Conservation (phyloP, 1,140 invertebrate species). For the Psilanteris sp. region DNA sequence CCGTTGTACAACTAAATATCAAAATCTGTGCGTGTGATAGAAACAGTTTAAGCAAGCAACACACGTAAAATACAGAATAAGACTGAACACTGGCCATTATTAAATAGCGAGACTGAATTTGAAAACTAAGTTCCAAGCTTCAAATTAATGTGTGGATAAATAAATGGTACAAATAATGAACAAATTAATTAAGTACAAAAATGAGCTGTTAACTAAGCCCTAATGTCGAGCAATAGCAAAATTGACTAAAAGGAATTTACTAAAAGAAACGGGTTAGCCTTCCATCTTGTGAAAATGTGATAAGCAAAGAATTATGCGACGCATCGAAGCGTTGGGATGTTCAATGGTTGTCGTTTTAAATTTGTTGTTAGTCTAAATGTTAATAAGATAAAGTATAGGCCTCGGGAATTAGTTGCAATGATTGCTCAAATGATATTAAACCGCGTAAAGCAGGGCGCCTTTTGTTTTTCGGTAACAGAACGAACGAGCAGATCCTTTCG, state of each 20-base stretch:
- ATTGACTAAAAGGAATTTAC: not conserved
- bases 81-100: conserved; percentile 54
- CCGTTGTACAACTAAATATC: conserved; percentile 1
- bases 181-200: conserved; percentile 49
- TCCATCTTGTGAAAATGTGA: conserved; percentile 35
- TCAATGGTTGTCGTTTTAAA: conserved; percentile 1
- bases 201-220: conserved; percentile 30
- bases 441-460: conserved; percentile 15
- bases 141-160: conserved; percentile 24
- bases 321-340: conserved; percentile 4
- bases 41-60: conserved; percentile 15
- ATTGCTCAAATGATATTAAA: conserved; percentile 47
- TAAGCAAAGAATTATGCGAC: conserved; percentile 24
- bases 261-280: not conserved
- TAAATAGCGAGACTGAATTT: conserved; percentile 42
- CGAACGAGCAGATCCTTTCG: conserved; percentile 35
- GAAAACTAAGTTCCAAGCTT: conserved; percentile 24
- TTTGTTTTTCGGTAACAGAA: conserved; percentile 30
- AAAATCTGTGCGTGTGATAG: conserved; percentile 20
- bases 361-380: conserved; percentile 45
- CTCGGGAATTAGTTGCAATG: conserved; percentile 59
- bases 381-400: conserved; percentile 41
- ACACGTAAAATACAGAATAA: conserved; percentile 12
- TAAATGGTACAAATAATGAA: conserved; percentile 34
- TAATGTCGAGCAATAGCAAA: conserved; percentile 13